Conservation (phyloP, 2,888 invertebrate genomes). For the Meliscaeva auricollis region DNA sequence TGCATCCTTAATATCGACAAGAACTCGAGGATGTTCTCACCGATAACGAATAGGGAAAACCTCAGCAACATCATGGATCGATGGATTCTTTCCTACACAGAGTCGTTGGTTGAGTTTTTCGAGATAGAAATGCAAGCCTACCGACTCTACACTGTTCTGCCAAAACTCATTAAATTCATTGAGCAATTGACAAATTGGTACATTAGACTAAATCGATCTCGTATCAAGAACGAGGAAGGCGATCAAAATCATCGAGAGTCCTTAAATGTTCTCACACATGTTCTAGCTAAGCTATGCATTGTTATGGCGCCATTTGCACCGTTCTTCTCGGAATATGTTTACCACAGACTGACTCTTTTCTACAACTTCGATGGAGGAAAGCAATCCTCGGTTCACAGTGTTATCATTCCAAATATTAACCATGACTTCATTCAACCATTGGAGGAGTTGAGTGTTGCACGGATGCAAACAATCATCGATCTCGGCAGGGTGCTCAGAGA, state of each 20-base stretch:
- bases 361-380: constrained; percentile 81
- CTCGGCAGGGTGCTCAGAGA: constrained; percentile 95
- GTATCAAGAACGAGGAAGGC: constrained; percentile 88
- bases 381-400: constrained; percentile 92
- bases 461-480: constrained; percentile 97
- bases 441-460: constrained; percentile 93
- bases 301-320: constrained; percentile 98
- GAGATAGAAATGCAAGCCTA: constrained; percentile 96
- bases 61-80: constrained; percentile 91
- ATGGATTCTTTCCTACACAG: constrained; percentile 97
- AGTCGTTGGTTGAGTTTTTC: constrained; percentile 93
- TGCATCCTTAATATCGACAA: constrained; percentile 45
- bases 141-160: constrained; percentile 96
- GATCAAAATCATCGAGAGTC: constrained; percentile 8
- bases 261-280: constrained; percentile 40
- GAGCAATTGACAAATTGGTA: constrained; percentile 99
- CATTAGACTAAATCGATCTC: constrained; percentile 95
- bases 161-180: constrained; percentile 94
- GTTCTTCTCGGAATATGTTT: constrained; percentile 96
- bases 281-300: constrained; percentile 78
- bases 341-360: constrained; percentile 85
- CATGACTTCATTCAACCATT: constrained; percentile 89
- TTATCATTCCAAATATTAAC: constrained; percentile 89
- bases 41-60: constrained; percentile 84
- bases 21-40: constrained; percentile 70